phyloP scores from a whole-genome alignment of 2,113 vertebrate genomes.

The Accipiter virgatus region DNA sequence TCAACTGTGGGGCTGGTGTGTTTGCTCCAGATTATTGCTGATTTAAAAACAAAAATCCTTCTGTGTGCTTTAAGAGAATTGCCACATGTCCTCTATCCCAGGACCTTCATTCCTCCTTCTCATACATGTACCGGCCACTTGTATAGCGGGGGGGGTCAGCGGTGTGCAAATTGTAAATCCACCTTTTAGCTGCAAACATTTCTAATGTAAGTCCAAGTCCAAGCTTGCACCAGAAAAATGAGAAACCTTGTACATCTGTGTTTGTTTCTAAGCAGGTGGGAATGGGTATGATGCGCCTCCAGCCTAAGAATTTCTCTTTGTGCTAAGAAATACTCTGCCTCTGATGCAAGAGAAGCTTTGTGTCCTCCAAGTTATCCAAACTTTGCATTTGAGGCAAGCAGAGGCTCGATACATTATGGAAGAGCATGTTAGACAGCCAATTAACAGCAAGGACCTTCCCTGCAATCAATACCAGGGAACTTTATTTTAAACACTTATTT shows the following conservation, averaged over 20 bases:
- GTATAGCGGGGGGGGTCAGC: accelerated
- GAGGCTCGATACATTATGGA: accelerated
- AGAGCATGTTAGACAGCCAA: not conserved
- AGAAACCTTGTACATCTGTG: not conserved
- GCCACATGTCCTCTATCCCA: not conserved
- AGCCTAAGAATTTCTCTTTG: not conserved
- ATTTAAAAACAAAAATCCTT: not conserved
- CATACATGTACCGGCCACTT: not conserved
- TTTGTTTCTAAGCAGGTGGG: not conserved
- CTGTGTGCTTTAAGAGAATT: not conserved
- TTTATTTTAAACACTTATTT: not conserved
- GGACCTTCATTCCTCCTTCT: not conserved
- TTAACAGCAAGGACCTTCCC: not conserved
- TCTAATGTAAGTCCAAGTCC: not conserved
- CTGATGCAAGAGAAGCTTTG: not conserved
- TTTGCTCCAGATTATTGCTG: not conserved
- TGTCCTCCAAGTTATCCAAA: not conserved
- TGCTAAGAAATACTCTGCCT: not conserved
- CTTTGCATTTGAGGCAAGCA: not conserved
- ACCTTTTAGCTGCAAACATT: not conserved
- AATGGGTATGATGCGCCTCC: not conserved
- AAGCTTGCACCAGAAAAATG: not conserved
- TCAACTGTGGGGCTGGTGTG: not conserved
- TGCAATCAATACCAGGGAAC: not conserved
- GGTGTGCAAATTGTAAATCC: accelerated